Evolutionary conservation across 2,797 vertebrate genomes (phyloP), one percentile per base, ranked within the genome.

Genomic region (Rhinoraja longicauda): DNA sequence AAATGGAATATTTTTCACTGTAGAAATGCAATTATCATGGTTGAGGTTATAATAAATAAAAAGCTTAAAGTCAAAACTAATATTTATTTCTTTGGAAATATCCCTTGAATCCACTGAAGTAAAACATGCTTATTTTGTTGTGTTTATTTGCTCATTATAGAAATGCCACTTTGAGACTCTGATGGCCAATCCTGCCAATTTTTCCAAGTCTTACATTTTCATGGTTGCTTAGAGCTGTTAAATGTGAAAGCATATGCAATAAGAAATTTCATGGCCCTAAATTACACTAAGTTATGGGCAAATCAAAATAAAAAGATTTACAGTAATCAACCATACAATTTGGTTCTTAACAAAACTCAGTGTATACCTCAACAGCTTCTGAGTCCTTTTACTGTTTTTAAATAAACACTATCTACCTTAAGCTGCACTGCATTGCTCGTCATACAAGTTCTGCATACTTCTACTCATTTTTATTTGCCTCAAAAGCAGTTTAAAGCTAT

Each of bases 281-380:
- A 97, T 97, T 96, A 97, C 96, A 96, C 95, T 96, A 96, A 96
- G 96, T 97, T 97, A 97, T 96, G 96, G 96, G 96, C 94, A 93
- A 97, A 97, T 97, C 96, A 96, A 97, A 97, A 97, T 96, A 96
- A 96, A 97, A 88, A 97, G 97, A 96, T 97, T 97, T 97, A 97
- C 96, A 96, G 97, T 97, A 96, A 97, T 97, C 96, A 97, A 96
- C 95, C 95, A 96, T 96, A 97, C 97, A 97, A 97, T 97, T 96
- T 97, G 96, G 96, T 96, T 97, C 96, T 93, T 96, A 96, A 96
- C 96, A 96, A 96, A 95, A 96, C 96, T 97, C 96, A 96, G 95
- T 96, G 95, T 96, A 96, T 96, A 96, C 96, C 97, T 97, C 96
- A 96, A 94, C 95, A 96, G 96, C 97, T 97, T 96, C 95, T 94